Conservation (phyloP, 2,113 vertebrate genomes). For the Orycteropus afer region DNA sequence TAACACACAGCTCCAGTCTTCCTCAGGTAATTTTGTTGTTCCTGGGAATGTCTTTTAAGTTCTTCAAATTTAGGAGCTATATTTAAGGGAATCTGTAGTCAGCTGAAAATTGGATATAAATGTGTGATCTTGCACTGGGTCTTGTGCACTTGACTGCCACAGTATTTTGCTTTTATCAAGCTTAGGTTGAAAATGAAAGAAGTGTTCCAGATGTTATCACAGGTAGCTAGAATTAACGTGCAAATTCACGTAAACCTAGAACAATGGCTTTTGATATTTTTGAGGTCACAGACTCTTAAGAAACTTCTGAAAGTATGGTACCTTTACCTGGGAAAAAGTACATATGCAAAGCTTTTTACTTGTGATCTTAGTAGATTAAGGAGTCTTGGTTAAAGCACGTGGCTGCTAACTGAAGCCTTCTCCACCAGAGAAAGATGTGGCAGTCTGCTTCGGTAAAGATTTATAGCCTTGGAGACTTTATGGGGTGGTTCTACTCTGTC, state of each 20-base stretch:
- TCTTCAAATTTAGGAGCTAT: neutral
- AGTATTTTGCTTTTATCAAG: neutral
- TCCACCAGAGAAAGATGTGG: neutral
- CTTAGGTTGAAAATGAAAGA: neutral
- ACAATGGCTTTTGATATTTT: neutral
- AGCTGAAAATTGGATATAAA: neutral
- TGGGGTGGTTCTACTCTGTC: neutral
- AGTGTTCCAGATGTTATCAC: neutral
- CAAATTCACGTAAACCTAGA: neutral
- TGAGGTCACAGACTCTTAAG: neutral
- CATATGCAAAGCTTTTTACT: neutral
- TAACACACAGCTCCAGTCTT: neutral
- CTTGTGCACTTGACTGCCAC: neutral
- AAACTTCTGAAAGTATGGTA: neutral
- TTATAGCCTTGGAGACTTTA: neutral
- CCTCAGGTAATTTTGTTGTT: neutral
- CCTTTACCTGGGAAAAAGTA: neutral
- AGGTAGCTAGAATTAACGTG: neutral
- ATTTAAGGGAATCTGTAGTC: neutral
- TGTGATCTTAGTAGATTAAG: neutral
- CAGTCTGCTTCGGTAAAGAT: neutral
- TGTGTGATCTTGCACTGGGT: neutral
- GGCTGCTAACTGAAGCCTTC: neutral
- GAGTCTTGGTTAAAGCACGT: neutral
- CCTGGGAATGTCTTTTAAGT: neutral